A percentile compares a stretch with the other conserved stretches of the same genome.
These are phyloP conservation scores for Drosophila prostipennis DNA, from an alignment of 2,888 invertebrate genomes.

Conservation along the genomic window DNA sequence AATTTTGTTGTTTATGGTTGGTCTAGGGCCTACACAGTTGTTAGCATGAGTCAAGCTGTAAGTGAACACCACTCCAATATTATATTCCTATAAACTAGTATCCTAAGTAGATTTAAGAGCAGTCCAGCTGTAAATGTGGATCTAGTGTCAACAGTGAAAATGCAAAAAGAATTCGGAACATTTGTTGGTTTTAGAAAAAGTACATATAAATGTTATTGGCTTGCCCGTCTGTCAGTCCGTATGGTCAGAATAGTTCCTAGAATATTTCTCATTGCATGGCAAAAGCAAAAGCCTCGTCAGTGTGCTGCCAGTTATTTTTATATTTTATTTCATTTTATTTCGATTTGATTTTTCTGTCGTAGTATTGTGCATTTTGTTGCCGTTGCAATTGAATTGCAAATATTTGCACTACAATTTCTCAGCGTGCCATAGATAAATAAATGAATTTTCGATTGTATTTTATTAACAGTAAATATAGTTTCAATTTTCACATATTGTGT, in stretches of 20 bases:
- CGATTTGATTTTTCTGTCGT: conserved; percentile 24
- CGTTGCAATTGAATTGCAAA: conserved; percentile 76
- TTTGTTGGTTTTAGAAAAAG: conserved; percentile 30
- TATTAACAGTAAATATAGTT: conserved; percentile 67
- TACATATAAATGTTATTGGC: conserved; percentile 34
- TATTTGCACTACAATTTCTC: conserved; percentile 64
- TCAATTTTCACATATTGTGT: conserved; percentile 55
- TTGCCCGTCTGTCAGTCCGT: conserved; percentile 13
- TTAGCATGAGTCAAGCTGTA: conserved; percentile 71
- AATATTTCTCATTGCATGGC: conserved; percentile 25
- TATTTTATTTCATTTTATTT: conserved; percentile 45
- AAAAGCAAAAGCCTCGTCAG: conserved; percentile 6
- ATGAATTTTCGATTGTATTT: conserved; percentile 61
- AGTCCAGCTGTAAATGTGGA: conserved; percentile 7
- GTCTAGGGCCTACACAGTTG: conserved; percentile 45
- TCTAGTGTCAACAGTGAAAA: conserved; percentile 29
- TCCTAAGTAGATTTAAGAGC: conserved; percentile 48
- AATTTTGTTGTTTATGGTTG: conserved; percentile 66
- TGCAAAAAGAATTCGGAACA: conserved; percentile 38
- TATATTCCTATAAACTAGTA: conserved; percentile 9
- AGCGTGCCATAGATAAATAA: conserved; percentile 57
- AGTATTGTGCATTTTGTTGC: conserved; percentile 38
- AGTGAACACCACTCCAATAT: conserved; percentile 50
- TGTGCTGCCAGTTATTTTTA: conserved; percentile 22
- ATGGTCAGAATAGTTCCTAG: conserved; percentile 7